Conservation (phyloP, 1,140 invertebrate species). For the Pemphigus obesinymphae region DNA sequence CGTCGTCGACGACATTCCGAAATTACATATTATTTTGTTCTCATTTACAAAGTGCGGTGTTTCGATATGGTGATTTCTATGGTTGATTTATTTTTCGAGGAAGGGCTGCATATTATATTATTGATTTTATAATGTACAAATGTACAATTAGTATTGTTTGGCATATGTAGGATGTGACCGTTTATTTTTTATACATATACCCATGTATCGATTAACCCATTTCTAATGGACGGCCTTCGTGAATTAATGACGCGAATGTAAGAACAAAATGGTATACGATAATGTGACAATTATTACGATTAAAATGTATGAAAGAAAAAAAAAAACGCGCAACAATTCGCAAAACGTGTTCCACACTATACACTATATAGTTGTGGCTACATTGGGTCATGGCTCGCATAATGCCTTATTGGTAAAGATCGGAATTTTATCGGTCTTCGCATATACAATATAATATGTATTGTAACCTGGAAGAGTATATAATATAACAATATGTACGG, state of each 20-base stretch:
- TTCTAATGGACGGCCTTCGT: slow-evolving; percentile 17
- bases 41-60: background rate
- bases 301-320: background rate
- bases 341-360: slow-evolving; percentile 23
- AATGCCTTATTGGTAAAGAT: slow-evolving; percentile 1
- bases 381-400: slow-evolving; percentile 13
- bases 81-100: background rate
- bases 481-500: background rate
- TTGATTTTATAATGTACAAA: background rate
- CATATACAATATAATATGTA: too few species aligned
- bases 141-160: background rate
- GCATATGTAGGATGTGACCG: background rate
- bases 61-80: background rate
- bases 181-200: background rate
- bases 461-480: background rate
- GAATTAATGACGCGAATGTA: background rate
- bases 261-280: slow-evolving; percentile 15
- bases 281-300: slow-evolving; percentile 30
- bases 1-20: background rate
- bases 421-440: background rate
- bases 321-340: slow-evolving; percentile 16
- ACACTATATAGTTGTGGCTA: background rate
- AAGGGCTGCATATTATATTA: background rate
- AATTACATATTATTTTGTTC: background rate
- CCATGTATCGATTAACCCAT: slow-evolving; percentile 7